Percentiles rank a stretch among this genome's conserved stretches.
Conservation (phyloP, 2,113 vertebrate genomes). For the Heterotis niloticus region DNA sequence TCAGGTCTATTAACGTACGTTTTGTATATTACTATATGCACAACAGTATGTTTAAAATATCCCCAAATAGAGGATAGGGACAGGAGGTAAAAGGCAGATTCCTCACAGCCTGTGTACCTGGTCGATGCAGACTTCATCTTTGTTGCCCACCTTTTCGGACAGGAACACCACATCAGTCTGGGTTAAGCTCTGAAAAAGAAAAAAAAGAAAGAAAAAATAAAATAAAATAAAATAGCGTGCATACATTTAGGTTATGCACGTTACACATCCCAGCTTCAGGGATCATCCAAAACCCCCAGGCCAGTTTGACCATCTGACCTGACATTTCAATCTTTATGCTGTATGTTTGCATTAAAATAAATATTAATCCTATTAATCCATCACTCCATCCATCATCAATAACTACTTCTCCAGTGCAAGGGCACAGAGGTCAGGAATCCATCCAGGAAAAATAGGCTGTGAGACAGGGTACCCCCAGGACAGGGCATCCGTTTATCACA, state of each 20-base stretch:
- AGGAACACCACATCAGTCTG: conserved; percentile 47
- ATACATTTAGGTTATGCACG: background rate
- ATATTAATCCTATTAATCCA: too few relatives aligned
- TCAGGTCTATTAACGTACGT: background rate
- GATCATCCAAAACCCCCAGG: background rate
- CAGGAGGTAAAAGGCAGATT: too few relatives aligned
- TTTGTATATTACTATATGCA: background rate
- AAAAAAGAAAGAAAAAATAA: too few relatives aligned
- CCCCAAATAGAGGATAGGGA: background rate
- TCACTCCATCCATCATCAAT: too few relatives aligned
- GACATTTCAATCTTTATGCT: background rate
- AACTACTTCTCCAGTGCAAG: too few relatives aligned
- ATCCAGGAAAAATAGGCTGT: too few relatives aligned
- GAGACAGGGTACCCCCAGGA: too few relatives aligned
- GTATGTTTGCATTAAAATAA: too few relatives aligned
- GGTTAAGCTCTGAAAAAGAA: background rate
- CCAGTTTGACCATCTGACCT: background rate
- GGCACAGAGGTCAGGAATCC: too few relatives aligned
- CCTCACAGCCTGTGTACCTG: conserved; percentile 40
- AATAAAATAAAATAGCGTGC: too few relatives aligned
- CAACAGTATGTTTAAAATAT: background rate
- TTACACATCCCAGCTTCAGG: background rate
- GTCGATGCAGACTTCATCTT: conserved; percentile 53
- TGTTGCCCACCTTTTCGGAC: conserved; percentile 53
- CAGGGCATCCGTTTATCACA: too few relatives aligned